Evolutionary conservation across 2,797 vertebrate species (phyloP), one percentile per base, ranked within the genome.

Genomic region (Diplodus sargus): DNA sequence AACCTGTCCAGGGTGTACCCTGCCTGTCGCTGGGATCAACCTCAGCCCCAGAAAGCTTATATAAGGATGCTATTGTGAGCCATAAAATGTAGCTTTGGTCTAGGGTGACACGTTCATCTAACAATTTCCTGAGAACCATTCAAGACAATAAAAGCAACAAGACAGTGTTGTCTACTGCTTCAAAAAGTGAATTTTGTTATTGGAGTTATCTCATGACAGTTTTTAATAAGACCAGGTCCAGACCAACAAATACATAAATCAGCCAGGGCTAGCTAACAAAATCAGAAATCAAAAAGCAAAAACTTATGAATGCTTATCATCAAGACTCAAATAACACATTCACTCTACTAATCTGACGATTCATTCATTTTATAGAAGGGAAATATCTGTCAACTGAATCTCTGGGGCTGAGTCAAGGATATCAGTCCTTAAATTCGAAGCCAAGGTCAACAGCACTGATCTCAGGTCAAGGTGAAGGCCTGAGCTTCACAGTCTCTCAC

Each of bases 361-460:
- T 39, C 39, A 39, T 10, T 39, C 11, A 13, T 10, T 5, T 47
- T 30, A 10, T 28, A 3, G 14, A 53, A 45, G 34, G 49, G 18
- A 13, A 57, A 30, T 47, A 39, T 23, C 4, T 25, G 49, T 39
- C 52, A 11, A 22, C 45, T 34, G 47, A 45, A 43, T 59, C 45
- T 70, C 22, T 52, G 53, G 6, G 11, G 43, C 30, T 59, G 18
- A 57, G 17, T 45, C 25, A 66, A 53, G 15, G 22, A 45, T 60
- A 28, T 51, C 62, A 25, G 10, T 9, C 15, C 25, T 49, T 65
- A 20, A 20, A 42, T 25, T 51, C 16, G 14, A 39, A 68, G 56
- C 48, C 57, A 23, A 45, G 39, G 52, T 15, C 23, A 59, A 63
- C 22, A 61, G 25, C 18, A 53, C 57, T 71, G 61, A 75, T 53